A percentile compares a stretch with the other conserved stretches of the same genome.
Conservation (phyloP, 2,888 invertebrate genomes). For the Ectemnius cavifrons region DNA sequence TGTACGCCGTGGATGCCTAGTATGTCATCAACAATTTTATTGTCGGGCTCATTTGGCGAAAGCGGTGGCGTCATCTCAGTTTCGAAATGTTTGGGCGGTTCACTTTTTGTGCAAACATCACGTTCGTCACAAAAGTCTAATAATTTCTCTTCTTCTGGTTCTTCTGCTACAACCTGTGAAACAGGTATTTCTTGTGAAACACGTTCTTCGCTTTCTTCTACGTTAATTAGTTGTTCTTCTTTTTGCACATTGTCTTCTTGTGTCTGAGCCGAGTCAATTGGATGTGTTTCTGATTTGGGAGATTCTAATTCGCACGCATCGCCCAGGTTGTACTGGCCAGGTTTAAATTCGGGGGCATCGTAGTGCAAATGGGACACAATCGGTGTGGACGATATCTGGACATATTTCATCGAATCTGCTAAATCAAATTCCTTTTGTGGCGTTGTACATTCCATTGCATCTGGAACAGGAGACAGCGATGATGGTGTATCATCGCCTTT, state of each 20-base stretch:
- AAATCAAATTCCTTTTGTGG: conserved; percentile 17
- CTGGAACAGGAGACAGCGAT: conserved; percentile 37
- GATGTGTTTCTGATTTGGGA: not conserved
- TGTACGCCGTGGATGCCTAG: not conserved
- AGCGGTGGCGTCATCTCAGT: conserved; percentile 7
- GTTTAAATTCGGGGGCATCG: conserved; percentile 14
- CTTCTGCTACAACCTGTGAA: not conserved
- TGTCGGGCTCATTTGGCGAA: conserved; percentile 10
- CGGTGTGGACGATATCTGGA: not conserved
- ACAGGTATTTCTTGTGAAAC: not conserved
- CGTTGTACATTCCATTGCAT: conserved; percentile 22
- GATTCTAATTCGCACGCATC: not conserved
- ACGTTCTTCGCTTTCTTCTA: conserved; percentile 2
- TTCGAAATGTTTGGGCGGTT: not conserved
- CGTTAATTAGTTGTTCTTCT: not conserved
- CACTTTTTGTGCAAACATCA: not conserved
- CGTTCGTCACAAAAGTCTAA: conserved; percentile 24
- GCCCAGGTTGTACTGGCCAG: not conserved
- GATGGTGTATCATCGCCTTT: conserved; percentile 32
- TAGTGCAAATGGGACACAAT: not conserved
- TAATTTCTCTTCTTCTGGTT: conserved; percentile 15
- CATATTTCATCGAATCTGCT: not conserved
- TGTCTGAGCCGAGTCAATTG: no score
- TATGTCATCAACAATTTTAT: not conserved
- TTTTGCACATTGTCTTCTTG: not conserved